phyloP scores from a whole-genome alignment of 1,140 invertebrate species.

The Brachionus rubens region DNA sequence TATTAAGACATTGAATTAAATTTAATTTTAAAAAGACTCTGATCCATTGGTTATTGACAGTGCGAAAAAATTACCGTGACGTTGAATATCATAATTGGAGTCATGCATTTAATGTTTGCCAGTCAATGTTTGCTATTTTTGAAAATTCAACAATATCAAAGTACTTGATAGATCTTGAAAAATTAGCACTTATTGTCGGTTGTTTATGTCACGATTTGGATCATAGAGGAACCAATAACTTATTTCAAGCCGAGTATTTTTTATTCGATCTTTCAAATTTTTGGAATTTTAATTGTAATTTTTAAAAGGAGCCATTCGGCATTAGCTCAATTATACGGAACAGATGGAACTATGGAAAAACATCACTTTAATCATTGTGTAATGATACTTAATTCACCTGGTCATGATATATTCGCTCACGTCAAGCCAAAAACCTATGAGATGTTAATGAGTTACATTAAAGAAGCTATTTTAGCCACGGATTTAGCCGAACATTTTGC shows the following conservation, averaged over 20 bases:
- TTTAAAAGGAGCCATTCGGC: conserved; percentile 51
- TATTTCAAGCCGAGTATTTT: conserved; percentile 56
- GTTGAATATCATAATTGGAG: conserved; percentile 55
- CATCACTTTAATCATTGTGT: conserved; percentile 55
- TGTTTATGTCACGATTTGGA: conserved; percentile 61
- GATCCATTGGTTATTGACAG: conserved; percentile 49
- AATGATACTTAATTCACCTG: conserved; percentile 49
- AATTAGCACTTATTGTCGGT: conserved; percentile 54
- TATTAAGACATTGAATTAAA: background rate
- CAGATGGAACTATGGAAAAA: conserved; percentile 52
- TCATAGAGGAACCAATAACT: conserved; percentile 60
- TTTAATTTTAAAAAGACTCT: background rate
- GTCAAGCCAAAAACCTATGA: conserved; percentile 50
- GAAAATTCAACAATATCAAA: conserved; percentile 53
- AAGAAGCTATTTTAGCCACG: conserved; percentile 52
- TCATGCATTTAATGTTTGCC: conserved; percentile 53
- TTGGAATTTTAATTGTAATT: conserved; percentile 52
- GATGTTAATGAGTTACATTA: conserved; percentile 50
- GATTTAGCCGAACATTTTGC: conserved; percentile 52
- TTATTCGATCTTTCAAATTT: conserved; percentile 50
- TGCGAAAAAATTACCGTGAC: conserved; percentile 53
- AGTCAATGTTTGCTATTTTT: conserved; percentile 59
- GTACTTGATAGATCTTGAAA: conserved; percentile 53
- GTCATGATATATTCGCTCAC: conserved; percentile 51
- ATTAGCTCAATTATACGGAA: conserved; percentile 52